phyloP scores from a whole-genome alignment of 2,888 invertebrate genomes.

The Himalopsyche tibetana region DNA sequence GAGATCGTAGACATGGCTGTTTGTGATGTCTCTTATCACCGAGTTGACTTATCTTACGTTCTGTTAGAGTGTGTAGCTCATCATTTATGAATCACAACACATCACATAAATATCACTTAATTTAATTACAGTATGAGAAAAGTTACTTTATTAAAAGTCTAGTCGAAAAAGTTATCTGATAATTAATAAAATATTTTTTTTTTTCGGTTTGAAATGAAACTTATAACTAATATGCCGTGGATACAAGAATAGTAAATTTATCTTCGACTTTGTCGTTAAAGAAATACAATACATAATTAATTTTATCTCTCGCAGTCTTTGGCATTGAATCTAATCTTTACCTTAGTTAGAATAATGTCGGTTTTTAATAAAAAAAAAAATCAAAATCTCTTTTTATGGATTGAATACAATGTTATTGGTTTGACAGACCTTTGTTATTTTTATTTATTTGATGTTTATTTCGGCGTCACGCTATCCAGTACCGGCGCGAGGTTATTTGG shows the following conservation, averaged over 20 bases:
- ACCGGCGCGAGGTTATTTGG: too few relatives aligned
- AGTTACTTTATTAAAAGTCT: constrained; percentile 5
- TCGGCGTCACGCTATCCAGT: too few relatives aligned
- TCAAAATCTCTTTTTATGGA: neutral
- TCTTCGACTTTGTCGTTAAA: neutral
- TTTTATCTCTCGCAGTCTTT: neutral
- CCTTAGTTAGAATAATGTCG: neutral
- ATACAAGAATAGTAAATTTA: neutral
- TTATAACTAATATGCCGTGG: neutral
- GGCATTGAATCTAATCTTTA: constrained; percentile 18
- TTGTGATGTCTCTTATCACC: too few relatives aligned
- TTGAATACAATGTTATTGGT: too few relatives aligned
- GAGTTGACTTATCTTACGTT: too few relatives aligned
- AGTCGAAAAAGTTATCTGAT: neutral
- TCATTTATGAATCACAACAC: neutral
- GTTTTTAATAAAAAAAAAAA: neutral
- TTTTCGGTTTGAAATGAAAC: neutral
- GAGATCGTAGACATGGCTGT: too few relatives aligned
- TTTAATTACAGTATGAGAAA: constrained; percentile 13
- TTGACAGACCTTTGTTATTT: too few relatives aligned
- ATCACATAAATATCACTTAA: constrained; percentile 42
- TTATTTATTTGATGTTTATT: too few relatives aligned
- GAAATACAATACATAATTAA: constrained; percentile 29
- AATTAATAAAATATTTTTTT: neutral
- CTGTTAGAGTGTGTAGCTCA: neutral